Base-by-base conservation (phyloP, 35 echinoderm and acorn worm genomes). In the Hemicentrotus pulcherrimus region DNA sequence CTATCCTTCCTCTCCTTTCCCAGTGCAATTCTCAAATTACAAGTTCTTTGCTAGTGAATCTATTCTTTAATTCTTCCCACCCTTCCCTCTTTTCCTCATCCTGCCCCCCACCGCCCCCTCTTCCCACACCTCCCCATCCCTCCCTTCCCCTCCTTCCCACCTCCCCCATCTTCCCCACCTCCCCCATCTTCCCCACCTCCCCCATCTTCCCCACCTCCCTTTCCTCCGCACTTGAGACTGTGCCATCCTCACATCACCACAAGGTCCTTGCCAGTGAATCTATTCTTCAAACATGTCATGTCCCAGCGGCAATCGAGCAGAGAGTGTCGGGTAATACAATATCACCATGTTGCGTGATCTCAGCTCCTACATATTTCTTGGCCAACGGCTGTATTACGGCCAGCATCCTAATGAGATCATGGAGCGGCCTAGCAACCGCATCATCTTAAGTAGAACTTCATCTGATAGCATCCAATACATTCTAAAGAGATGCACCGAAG, bases 231-330 rank as follows among this genome's bases (percentile, higher is more conserved):
- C 61, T n/a, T 78, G 65, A 78, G 65, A 78, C 65, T 18, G 15
- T 55, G 5, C 19, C 19, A 28, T 78, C 65, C 7, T 28, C 24
- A 78, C 18, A 28, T 78, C 65, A 22, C 65, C 65, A 22, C 65
- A 78, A n/a, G 65, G 6, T 78, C 65, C 24, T 0, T n/a, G 65
- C 22, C 22, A n/a, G 65, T 22, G 65, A 78, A 47, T 90, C 88
- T 46, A 33, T 47, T 90, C n/a, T 90, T 33, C 32, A 90, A 90
- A 90, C 88, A 90, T 90, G 88, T 90, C 88, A 90, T 47, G 88
- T 90, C 88, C 46, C 88, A 41, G 88, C 88, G 88, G 88, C 88
- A 90, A 90, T 45, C 88, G 24, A 47, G 88, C 88, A 41, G 12
- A 90, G 46, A 90, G 32, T 47, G 88, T 31, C 88, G 32, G 88